Conservation (phyloP, 2,113 vertebrate genomes). For the Mustela nigripes region DNA sequence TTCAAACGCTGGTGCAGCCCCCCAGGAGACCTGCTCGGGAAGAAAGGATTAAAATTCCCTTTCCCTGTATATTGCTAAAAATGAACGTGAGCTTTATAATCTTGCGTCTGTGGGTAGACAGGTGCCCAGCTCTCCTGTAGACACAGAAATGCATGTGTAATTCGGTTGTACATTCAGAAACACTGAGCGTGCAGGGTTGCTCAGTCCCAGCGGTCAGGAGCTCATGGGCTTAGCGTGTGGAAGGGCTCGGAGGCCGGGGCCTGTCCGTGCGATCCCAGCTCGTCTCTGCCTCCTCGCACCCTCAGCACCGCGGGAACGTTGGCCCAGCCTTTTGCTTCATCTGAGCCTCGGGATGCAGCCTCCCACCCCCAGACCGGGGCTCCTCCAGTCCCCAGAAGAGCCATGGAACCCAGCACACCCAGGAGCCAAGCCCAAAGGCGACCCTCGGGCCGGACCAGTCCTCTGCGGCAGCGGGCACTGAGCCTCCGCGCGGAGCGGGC, state of each 20-base stretch:
- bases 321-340: neutral
- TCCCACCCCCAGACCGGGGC: neutral
- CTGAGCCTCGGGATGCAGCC: neutral
- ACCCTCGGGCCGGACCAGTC: slow-evolving; percentile 18
- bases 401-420: accelerated
- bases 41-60: too few species aligned
- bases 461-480: slow-evolving; percentile 63
- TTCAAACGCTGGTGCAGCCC: too few species aligned
- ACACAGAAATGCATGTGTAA: neutral
- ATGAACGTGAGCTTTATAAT: neutral
- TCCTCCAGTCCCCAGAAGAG: neutral
- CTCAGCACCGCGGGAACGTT: neutral
- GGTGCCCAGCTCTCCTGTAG: too few species aligned
- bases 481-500: slow-evolving; percentile 79
- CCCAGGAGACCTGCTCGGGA: too few species aligned
- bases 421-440: neutral
- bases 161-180: neutral
- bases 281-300: neutral
- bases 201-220: neutral
- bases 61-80: neutral
- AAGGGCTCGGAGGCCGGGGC: accelerated
- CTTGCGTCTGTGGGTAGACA: neutral
- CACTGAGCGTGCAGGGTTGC: accelerated
- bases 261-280: accelerated
- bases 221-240: accelerated